phyloP scores from a whole-genome alignment of 2,797 vertebrate genomes.

The Carcharodon carcharias region DNA sequence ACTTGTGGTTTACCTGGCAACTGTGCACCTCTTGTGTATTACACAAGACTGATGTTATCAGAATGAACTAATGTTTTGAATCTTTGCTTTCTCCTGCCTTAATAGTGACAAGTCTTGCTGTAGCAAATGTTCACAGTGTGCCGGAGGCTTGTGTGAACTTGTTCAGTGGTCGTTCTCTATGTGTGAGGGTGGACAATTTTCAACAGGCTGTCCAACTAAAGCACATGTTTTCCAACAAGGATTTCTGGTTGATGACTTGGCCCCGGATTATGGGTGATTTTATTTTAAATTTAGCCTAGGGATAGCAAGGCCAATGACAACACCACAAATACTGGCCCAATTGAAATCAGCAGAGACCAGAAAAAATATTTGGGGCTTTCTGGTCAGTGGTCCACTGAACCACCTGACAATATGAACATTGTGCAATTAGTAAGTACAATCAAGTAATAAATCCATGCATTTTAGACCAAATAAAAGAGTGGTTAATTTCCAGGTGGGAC shows the following conservation, averaged over 20 bases:
- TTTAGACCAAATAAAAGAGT: background rate
- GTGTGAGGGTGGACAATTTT: background rate
- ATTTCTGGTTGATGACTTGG: background rate
- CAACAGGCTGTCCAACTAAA: background rate
- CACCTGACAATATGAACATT: background rate
- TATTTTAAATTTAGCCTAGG: background rate
- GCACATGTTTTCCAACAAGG: background rate
- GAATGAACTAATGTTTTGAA: background rate
- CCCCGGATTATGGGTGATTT: background rate
- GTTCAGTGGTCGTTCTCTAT: background rate
- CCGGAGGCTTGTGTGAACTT: background rate
- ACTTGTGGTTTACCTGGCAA: background rate
- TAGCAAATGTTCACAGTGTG: background rate
- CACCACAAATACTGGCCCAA: background rate
- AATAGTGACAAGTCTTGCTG: background rate
- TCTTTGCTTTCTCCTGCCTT: background rate
- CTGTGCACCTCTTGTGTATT: background rate
- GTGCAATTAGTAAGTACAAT: background rate
- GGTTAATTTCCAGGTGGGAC: background rate
- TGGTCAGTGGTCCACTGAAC: background rate
- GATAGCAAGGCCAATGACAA: background rate
- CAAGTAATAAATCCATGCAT: background rate
- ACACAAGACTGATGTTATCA: background rate
- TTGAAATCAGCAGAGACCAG: background rate
- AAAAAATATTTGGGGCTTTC: background rate